Conservation (phyloP, 2,113 vertebrate species). For the Scomber colias region DNA sequence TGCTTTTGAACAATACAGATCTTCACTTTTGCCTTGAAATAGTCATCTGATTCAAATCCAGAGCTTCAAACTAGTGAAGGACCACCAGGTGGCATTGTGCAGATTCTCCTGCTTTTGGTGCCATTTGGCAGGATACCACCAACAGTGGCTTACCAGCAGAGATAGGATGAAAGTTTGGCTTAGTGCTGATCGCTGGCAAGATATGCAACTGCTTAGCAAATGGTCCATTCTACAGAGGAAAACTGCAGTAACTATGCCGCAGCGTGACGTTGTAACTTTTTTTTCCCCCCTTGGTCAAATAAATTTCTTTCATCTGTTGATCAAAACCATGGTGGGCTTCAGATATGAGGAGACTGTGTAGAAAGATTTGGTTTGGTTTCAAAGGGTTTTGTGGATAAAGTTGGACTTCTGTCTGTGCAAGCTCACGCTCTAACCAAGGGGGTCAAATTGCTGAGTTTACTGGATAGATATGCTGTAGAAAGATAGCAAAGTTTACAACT, state of each 20-base stretch:
- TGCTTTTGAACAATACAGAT: background rate
- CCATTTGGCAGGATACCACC: slow-evolving; percentile 68
- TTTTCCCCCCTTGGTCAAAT: slow-evolving; percentile 4
- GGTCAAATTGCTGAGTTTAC: background rate
- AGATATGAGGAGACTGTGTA: slow-evolving; percentile 45
- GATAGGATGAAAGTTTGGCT: slow-evolving; percentile 63
- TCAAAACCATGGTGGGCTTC: slow-evolving; percentile 56
- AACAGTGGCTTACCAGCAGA: slow-evolving; percentile 64
- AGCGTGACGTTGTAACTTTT: slow-evolving; percentile 36
- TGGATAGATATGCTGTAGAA: background rate
- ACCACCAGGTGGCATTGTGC: slow-evolving; percentile 73
- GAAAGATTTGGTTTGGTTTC: slow-evolving; percentile 30
- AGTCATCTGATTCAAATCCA: background rate
- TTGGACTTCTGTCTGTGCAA: slow-evolving; percentile 30
- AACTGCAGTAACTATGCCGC: slow-evolving; percentile 38
- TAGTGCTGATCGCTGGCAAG: slow-evolving; percentile 59
- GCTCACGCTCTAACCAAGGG: background rate
- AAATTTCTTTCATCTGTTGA: slow-evolving; percentile 64
- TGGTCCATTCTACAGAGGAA: slow-evolving; percentile 44
- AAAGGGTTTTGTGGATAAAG: slow-evolving; percentile 23
- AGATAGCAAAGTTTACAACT: background rate
- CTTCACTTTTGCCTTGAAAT: background rate
- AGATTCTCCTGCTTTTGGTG: slow-evolving; percentile 45
- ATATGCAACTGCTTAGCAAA: slow-evolving; percentile 65
- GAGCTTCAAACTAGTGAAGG: background rate